Percentiles rank a stretch among this genome's conserved stretches.
phyloP scores from a whole-genome alignment of 2,797 vertebrate species.

The Gallinago solitaria region DNA sequence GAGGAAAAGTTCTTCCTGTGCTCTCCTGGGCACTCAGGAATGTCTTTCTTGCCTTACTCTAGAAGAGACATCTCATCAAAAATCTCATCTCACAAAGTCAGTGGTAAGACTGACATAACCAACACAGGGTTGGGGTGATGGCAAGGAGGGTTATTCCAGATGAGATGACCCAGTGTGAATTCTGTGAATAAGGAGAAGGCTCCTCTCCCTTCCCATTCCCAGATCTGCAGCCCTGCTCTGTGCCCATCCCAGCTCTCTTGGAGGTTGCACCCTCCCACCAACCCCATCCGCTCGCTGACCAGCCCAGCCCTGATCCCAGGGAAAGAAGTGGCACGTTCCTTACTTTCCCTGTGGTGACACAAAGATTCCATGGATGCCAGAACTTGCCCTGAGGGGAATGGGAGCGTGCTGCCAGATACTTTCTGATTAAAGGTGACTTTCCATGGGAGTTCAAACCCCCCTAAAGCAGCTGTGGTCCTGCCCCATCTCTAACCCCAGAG shows the following conservation, averaged over 20 bases:
- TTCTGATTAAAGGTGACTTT: neutral
- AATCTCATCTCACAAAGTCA: neutral
- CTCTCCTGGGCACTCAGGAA: neutral
- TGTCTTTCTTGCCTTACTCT: neutral
- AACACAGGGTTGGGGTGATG: neutral
- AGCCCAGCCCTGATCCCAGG: neutral
- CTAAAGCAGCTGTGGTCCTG: neutral
- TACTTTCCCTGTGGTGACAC: neutral
- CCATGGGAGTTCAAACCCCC: neutral
- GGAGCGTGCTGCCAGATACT: neutral
- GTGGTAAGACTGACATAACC: neutral
- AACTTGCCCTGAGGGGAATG: neutral
- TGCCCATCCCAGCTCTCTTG: neutral
- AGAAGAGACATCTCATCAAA: neutral
- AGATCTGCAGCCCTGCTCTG: fast-evolving
- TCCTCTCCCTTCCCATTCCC: neutral
- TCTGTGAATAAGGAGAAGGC: neutral
- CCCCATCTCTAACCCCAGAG: neutral
- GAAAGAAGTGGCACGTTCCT: neutral
- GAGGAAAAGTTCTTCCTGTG: neutral
- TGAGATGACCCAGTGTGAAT: neutral
- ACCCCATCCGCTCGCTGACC: neutral
- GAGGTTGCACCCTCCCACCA: neutral
- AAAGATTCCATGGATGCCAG: neutral
- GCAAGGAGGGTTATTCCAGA: neutral